Percentiles rank a stretch among this genome's conserved stretches.
These are phyloP conservation scores for Serrognathus titanus DNA, from an alignment of 2,888 invertebrate species.

Conservation along the genomic window DNA sequence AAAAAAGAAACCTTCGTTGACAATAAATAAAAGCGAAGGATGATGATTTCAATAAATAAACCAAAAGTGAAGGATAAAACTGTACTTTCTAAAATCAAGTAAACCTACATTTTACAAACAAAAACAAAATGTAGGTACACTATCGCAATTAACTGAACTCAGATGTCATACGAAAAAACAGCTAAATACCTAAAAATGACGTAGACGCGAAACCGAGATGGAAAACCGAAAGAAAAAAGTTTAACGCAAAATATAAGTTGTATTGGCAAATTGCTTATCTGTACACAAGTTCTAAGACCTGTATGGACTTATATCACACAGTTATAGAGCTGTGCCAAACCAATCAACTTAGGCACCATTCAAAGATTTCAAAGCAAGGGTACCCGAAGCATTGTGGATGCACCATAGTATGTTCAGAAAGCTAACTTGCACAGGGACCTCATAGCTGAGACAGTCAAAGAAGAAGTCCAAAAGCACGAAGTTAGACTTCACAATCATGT, in stretches of 20 bases:
- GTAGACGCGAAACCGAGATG: no score
- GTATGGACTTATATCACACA: not conserved
- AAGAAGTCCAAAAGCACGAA: not conserved
- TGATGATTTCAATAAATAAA: no score
- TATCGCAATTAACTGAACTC: no score
- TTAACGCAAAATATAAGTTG: no score
- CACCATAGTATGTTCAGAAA: not conserved
- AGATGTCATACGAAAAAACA: no score
- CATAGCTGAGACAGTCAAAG: not conserved
- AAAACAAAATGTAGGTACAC: no score
- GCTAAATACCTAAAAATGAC: no score
- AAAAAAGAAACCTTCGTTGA: no score
- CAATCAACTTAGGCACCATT: not conserved
- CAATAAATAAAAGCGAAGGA: no score
- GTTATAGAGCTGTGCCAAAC: not conserved
- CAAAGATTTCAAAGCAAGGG: not conserved
- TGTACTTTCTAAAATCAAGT: no score
- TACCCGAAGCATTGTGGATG: not conserved
- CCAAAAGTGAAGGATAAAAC: no score
- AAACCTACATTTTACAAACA: no score
- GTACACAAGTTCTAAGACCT: not conserved
- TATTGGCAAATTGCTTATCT: not conserved
- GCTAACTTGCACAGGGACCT: not conserved
- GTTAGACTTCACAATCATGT: not conserved
- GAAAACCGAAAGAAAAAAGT: not conserved